Conservation (phyloP, 2,113 vertebrate genomes). For the Aleadryas rufinucha region DNA sequence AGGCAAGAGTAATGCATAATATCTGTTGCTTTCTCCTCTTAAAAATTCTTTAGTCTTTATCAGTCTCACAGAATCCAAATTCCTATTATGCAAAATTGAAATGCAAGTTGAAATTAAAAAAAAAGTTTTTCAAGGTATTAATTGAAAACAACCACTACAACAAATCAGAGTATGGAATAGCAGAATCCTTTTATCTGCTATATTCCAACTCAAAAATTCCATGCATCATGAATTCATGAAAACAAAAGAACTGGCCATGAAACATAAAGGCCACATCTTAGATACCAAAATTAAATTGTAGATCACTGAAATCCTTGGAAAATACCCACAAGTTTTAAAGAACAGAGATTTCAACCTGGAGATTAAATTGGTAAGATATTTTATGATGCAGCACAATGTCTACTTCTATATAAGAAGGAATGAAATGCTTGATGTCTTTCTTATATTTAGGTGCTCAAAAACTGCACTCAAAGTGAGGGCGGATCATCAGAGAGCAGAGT, state of each 20-base stretch:
- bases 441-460: not conserved
- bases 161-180: not conserved
- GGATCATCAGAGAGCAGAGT: not conserved
- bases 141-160: not conserved
- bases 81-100: not conserved
- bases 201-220: not conserved
- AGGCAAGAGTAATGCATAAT: not conserved
- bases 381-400: not conserved
- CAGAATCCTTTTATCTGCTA: not conserved
- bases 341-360: not conserved
- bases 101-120: not conserved
- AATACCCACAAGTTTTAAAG: not conserved
- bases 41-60: not conserved
- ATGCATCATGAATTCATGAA: not conserved
- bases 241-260: not conserved
- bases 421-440: not conserved
- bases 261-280: not conserved
- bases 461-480: rapidly evolving
- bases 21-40: not conserved
- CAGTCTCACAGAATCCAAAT: not conserved
- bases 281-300: not conserved
- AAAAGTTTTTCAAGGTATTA: not conserved
- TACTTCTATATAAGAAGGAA: not conserved
- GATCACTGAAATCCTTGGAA: not conserved
- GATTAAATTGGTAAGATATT: not conserved